Evolutionary conservation across 1,140 invertebrate species (phyloP), one percentile per base, ranked within the genome.

Genomic region (Homarus americanus): DNA sequence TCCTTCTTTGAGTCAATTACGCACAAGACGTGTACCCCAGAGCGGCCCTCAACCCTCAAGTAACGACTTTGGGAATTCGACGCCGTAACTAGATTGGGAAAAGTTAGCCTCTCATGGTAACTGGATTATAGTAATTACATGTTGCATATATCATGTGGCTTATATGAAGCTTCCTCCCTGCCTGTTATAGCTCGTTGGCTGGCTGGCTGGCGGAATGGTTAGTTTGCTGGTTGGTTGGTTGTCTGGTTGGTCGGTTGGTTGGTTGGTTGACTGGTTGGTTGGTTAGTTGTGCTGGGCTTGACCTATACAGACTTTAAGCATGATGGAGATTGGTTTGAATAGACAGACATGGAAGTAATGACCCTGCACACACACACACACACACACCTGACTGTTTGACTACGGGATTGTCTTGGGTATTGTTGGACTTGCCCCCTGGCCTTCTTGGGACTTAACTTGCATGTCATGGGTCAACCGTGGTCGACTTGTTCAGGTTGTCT

Each of bases 71-170:
- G 75, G 87, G 75, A 87, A 89, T 89, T 72, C 87, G 78, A 89
- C 49, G 12, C 66, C n/a, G 69, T 89, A 89, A 89, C 87, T 89
- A 89, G 87, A 89, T 89, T 89, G 87, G 76, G 73, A 82, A 89
- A 89, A 89, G 87, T 89, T 89, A 89, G 78, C 41, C 53, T 69
- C 78, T 73, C 58, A 41, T 53, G 75, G 78, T 89, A 89, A 89
- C 87, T 66, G 34, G 87, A 73, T 89, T 89, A 89, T 89, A 53
- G 87, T 89, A 89, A 89, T 89, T 89, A 89, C 87, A 73, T 82
- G 87, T 89, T 89, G 79, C 79, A 89, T 89, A 89, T 89, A 82
- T 89, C 63, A 82, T 82, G 87, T 32, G 79, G 87, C 44, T 36
- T 78, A 76, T 78, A 58, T 44, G 41, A 78, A 78, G 28, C 63